phyloP scores from a whole-genome alignment of 2,797 vertebrate species.

The Helostoma temminkii region DNA sequence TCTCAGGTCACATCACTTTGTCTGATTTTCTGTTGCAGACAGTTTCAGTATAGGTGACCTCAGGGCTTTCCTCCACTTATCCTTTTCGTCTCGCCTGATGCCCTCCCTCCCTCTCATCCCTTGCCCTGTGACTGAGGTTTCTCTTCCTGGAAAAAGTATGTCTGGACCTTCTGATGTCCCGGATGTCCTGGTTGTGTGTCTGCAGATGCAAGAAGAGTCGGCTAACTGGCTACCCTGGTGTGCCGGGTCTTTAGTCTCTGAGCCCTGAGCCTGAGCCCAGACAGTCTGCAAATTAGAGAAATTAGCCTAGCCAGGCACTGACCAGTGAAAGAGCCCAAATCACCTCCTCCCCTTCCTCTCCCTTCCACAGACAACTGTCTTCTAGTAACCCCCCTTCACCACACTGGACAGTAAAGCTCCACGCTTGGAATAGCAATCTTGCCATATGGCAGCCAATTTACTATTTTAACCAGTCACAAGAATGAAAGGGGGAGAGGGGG shows the following conservation, averaged over 20 bases:
- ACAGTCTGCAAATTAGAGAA: conserved; percentile 87
- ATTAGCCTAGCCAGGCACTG: conserved; percentile 76
- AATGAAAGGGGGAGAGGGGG: conserved; percentile 15
- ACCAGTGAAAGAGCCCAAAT: conserved; percentile 77
- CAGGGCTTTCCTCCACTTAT: conserved; percentile 60
- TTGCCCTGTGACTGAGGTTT: conserved; percentile 16
- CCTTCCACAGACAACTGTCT: conserved; percentile 27
- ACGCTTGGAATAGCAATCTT: conserved; percentile 54
- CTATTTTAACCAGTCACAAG: conserved; percentile 62
- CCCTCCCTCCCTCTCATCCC: conserved; percentile 5
- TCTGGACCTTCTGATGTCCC: conserved; percentile 45
- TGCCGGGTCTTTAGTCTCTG: conserved; percentile 64
- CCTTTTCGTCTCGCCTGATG: conserved; percentile 45
- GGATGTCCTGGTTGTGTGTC: conserved; percentile 53
- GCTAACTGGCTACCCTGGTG: conserved; percentile 44
- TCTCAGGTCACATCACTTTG: conserved; percentile 43
- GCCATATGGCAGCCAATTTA: conserved; percentile 83
- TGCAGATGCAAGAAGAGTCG: conserved; percentile 47
- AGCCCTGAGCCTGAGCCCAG: conserved; percentile 79
- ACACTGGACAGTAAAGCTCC: conserved; percentile 62
- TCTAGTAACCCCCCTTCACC: conserved; percentile 52
- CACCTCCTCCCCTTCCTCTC: conserved; percentile 28
- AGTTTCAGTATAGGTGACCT: conserved; percentile 57
- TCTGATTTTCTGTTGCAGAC: conserved; percentile 54
- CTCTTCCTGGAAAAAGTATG: conserved; percentile 55